Evolutionary conservation across 2,797 vertebrate genomes (phyloP), one percentile per base, ranked within the genome.

Genomic region (Garrulus glandarius): DNA sequence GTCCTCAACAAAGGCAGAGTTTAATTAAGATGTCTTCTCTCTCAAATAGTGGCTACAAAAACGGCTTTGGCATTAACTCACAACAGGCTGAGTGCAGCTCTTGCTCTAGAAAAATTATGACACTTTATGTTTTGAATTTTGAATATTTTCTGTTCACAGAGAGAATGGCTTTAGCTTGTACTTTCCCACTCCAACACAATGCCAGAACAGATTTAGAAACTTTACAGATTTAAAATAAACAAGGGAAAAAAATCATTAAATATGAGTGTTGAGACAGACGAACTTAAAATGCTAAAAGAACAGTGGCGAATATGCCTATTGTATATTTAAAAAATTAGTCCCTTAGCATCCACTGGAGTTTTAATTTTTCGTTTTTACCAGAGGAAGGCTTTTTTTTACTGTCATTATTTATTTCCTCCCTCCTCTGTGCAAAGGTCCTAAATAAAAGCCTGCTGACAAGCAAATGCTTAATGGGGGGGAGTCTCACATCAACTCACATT

Each of bases 21-120:
- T 94, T 93, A 89, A 94, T 93, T 95, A 92, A 88, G n/a, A 92
- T 43, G 43, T 78, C 83, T 81, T 87, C 41, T 63, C 30, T 67
- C 59, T 76, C 3, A 1, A 92, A 89, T 1, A 82, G 52, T 17
- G n/a, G 29, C 81, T 65, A 72, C 26, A 59, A 65, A 96, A 93
- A 27, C 2, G 4, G 19, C 26, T 91, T 75, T 75, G 76, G 43
- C 64, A 29, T 68, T 84, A 70, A 60, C 17, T 70, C 20, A 7
- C 34, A 32, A 78, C 14, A 74, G 29, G 20, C 43, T 78, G 72
- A 74, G 7, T 24, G 23, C 36, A 63, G 36, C 24, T 55, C 24
- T 50, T 81, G n/a, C 36, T 86, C n/a, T 60, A 65, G 41, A 70
- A 89, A 13, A 87, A 78, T 56, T 56, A 83, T 34, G 46, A 74